A percentile compares a stretch with the other conserved stretches of the same genome.
phyloP scores from a whole-genome alignment of 1,140 invertebrate species.

The Wiebesia pumilae region DNA sequence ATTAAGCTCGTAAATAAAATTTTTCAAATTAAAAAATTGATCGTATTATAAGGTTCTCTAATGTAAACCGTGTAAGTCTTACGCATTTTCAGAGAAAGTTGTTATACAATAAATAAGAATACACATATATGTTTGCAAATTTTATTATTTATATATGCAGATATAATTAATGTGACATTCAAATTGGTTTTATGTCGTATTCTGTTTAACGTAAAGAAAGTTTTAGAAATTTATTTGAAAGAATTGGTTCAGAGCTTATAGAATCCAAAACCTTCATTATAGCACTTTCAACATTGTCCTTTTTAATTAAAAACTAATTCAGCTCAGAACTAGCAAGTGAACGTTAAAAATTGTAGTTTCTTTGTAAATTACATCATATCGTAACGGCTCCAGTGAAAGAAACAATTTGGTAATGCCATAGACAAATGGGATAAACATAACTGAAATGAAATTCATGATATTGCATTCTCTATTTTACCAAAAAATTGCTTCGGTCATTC shows the following conservation, averaged over 20 bases:
- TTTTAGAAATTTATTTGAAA: background rate
- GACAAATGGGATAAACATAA: background rate
- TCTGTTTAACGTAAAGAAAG: background rate
- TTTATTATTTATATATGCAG: background rate
- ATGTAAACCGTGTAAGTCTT: background rate
- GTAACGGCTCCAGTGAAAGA: background rate
- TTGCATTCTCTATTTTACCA: background rate
- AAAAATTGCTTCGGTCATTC: constrained; percentile 6
- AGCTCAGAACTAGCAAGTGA: background rate
- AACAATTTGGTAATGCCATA: constrained; percentile 7
- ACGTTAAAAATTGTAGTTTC: background rate
- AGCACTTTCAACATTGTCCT: background rate
- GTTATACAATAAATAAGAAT: background rate
- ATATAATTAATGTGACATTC: background rate
- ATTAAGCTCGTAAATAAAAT: background rate
- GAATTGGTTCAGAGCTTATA: background rate
- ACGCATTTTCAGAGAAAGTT: background rate
- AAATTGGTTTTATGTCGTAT: background rate
- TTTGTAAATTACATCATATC: background rate
- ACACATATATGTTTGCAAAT: no score
- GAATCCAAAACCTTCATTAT: background rate
- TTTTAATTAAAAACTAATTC: background rate
- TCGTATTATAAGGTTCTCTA: no score
- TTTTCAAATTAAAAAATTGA: background rate
- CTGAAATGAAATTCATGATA: constrained; percentile 1